Conservation (phyloP, 2,113 vertebrate species). For the Erythrolamprus reginae region DNA sequence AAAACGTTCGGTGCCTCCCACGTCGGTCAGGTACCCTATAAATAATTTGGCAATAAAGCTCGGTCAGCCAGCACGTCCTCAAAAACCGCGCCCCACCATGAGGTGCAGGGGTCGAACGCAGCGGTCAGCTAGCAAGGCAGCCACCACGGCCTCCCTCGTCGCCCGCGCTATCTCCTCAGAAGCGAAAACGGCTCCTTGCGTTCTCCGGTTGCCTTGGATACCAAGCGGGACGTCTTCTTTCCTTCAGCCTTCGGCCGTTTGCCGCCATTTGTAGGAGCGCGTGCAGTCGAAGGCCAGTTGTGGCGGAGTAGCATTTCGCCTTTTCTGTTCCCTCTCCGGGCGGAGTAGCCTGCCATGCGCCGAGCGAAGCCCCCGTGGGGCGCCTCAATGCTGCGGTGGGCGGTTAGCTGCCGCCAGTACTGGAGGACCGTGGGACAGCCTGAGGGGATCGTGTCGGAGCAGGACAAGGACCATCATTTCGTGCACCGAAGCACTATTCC, state of each 20-base stretch:
- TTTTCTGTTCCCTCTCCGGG: accelerated
- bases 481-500: constrained; percentile 56
- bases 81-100: no score
- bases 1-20: neutral
- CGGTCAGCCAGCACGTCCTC: neutral
- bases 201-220: neutral
- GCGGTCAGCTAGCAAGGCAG: neutral
- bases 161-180: neutral
- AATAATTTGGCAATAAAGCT: neutral
- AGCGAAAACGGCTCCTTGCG: neutral
- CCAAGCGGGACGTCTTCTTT: neutral
- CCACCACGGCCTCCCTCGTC: neutral
- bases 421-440: neutral
- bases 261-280: neutral
- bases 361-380: neutral
- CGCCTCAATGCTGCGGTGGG: neutral
- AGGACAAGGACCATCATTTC: accelerated
- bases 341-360: neutral
- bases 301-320: neutral
- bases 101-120: neutral
- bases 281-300: neutral
- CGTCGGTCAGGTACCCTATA: neutral
- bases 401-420: neutral
- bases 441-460: neutral
- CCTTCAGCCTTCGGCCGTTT: neutral